phyloP scores from a whole-genome alignment of 2,113 vertebrate species.

The Halcyon malimbica region DNA sequence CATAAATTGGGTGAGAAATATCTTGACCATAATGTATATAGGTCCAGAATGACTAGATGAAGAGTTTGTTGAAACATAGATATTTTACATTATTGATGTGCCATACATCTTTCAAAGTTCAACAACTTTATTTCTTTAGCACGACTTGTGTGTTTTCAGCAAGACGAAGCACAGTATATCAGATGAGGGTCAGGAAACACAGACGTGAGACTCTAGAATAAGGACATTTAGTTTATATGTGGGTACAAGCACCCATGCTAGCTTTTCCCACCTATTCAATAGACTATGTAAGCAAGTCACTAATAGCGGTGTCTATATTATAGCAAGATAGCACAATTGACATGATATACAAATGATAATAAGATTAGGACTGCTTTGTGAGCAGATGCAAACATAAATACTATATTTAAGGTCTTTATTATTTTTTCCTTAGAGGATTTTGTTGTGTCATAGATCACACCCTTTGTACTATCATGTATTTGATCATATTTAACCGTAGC shows the following conservation, averaged over 20 bases:
- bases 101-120: not conserved
- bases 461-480: not conserved
- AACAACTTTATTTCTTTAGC: not conserved
- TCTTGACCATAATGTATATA: not conserved
- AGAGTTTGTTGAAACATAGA: not conserved
- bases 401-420: not conserved
- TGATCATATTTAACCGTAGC: not conserved
- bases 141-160: not conserved
- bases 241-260: not conserved
- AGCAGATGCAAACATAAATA: not conserved
- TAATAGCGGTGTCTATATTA: not conserved
- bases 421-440: not conserved
- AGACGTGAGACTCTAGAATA: not conserved
- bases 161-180: not conserved
- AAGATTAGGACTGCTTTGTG: not conserved
- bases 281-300: not conserved
- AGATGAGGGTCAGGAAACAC: not conserved
- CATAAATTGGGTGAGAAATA: not conserved
- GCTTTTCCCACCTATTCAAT: fast-evolving
- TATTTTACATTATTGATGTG: not conserved
- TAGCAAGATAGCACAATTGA: not conserved
- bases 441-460: not conserved
- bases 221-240: not conserved
- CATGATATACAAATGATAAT: not conserved
- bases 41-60: not conserved